phyloP scores from a whole-genome alignment of 2,888 invertebrate species.

The Cephus sareptanus region DNA sequence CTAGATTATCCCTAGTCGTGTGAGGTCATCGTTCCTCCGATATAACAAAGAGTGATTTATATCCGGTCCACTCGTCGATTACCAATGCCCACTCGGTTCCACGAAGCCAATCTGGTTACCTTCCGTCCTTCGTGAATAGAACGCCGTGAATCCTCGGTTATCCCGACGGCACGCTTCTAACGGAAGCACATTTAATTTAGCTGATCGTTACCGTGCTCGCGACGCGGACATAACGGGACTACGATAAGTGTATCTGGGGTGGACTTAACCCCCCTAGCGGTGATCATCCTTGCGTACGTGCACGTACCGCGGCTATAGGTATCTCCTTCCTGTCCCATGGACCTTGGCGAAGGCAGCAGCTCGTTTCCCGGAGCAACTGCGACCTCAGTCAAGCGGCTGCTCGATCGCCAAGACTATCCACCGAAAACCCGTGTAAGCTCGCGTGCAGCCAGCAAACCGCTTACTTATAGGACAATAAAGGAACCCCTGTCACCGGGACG shows the following conservation, averaged over 20 bases:
- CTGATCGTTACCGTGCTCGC: not conserved
- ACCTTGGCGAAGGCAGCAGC: not conserved
- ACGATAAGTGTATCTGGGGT: not conserved
- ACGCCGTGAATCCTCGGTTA: not conserved
- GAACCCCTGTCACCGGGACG: slow-evolving; percentile 47
- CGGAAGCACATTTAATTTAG: not conserved
- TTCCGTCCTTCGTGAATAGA: not conserved
- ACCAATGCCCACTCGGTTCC: not conserved
- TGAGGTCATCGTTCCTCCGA: not conserved
- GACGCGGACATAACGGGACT: not conserved
- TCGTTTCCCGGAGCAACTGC: not conserved
- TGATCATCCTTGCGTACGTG: not conserved
- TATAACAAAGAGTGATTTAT: not conserved
- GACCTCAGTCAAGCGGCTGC: not conserved
- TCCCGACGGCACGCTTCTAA: not conserved
- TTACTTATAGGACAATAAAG: slow-evolving; percentile 44
- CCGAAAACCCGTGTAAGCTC: not conserved
- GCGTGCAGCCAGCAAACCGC: slow-evolving; percentile 25
- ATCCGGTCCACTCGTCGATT: not conserved
- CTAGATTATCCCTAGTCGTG: not conserved
- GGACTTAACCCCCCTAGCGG: not conserved
- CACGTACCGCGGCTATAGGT: not conserved
- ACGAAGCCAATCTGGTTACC: not conserved
- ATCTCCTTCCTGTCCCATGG: not conserved
- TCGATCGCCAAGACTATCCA: not conserved